Evolutionary conservation across 2,888 invertebrate species (phyloP).

Genomic region (Synanthedon andrenaeformis): DNA sequence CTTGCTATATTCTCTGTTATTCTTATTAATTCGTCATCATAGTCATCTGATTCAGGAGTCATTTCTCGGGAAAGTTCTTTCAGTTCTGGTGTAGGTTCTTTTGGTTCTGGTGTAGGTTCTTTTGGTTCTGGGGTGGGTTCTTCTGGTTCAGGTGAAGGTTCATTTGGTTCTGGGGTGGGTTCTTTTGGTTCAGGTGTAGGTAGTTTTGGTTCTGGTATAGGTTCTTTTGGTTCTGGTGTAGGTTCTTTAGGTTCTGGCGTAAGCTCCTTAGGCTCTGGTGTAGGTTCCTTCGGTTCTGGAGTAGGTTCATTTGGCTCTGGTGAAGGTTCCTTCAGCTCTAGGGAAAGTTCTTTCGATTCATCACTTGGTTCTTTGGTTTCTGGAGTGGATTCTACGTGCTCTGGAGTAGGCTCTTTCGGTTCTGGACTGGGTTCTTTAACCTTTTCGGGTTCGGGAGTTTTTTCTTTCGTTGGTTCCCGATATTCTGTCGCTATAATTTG

Average conservation of each 20-base stretch:
- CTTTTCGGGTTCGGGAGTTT: slow-evolving; percentile 19
- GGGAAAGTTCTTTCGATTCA: slow-evolving; percentile 9
- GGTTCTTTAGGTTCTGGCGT: slow-evolving; percentile 14
- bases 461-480: slow-evolving; percentile 32
- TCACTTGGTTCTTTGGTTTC: slow-evolving; percentile 14
- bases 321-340: slow-evolving; percentile 11
- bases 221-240: slow-evolving; percentile 14
- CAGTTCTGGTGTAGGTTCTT: slow-evolving; percentile 10
- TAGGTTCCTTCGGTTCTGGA: slow-evolving; percentile 5
- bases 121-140: neutral
- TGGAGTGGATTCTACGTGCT: slow-evolving; percentile 7
- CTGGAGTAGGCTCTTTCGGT: slow-evolving; percentile 5
- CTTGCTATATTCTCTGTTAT: slow-evolving; percentile 19
- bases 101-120: slow-evolving; percentile 1
- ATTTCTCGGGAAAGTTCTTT: slow-evolving; percentile 11
- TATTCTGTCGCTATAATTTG: slow-evolving; percentile 56
- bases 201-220: slow-evolving; percentile 13
- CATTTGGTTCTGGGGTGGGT: slow-evolving; percentile 3
- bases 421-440: slow-evolving; percentile 11
- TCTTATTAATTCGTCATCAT: slow-evolving; percentile 20
- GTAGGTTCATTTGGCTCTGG: slow-evolving; percentile 11
- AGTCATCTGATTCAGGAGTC: slow-evolving; percentile 5
- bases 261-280: slow-evolving; percentile 2
- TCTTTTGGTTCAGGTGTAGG: slow-evolving; percentile 6
- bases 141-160: slow-evolving; percentile 3